These are phyloP conservation scores for Sebastes jordani DNA, from an alignment of 2,797 vertebrate genomes.

Conservation along the genomic window DNA sequence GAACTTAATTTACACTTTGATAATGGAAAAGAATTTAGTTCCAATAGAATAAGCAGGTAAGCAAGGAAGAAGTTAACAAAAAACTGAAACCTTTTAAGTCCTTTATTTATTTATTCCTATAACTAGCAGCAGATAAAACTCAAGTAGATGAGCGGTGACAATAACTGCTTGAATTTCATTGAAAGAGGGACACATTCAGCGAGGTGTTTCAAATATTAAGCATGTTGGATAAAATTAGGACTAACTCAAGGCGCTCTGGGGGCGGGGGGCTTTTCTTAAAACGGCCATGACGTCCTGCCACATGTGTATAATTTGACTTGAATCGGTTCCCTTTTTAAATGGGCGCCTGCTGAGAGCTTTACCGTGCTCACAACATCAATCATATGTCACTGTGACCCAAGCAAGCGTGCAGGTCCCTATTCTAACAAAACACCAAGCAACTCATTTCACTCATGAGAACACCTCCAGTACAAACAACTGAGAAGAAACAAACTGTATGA, in stretches of 20 bases:
- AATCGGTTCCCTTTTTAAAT: not conserved
- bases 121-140: not conserved
- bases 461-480: not conserved
- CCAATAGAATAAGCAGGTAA: not conserved
- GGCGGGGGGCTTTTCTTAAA: too few species aligned
- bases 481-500: not conserved
- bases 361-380: not conserved
- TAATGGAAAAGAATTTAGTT: not conserved
- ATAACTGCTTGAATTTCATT: not conserved
- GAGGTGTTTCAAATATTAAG: not conserved
- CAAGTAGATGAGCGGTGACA: accelerated
- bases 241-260: not conserved
- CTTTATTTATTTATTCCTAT: not conserved
- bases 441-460: not conserved
- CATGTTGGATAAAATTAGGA: not conserved
- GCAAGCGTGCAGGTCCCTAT: not conserved
- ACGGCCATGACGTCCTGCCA: not conserved
- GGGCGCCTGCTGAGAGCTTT: not conserved
- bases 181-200: too few species aligned
- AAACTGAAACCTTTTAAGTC: accelerated
- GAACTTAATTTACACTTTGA: not conserved
- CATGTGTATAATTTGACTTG: not conserved
- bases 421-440: not conserved
- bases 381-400: not conserved
- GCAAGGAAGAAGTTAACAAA: not conserved